These are phyloP conservation scores for Cyanocitta stelleri DNA, from an alignment of 2,113 vertebrate genomes.

Conservation along the genomic window DNA sequence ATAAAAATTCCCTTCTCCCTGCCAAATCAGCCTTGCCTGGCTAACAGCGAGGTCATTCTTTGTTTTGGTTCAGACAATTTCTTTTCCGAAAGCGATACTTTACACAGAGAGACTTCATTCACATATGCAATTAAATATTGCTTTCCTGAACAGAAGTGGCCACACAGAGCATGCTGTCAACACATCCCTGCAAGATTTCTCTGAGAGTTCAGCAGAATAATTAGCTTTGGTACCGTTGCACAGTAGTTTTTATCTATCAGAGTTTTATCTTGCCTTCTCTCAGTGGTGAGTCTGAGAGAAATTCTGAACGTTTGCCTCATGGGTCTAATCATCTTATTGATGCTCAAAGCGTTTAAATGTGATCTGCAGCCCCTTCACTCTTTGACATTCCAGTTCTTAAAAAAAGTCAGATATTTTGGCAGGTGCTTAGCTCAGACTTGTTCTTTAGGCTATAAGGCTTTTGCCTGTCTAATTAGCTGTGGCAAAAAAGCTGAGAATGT, in stretches of 20 bases:
- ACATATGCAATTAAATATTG: conserved; percentile 52
- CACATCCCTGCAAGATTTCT: conserved; percentile 59
- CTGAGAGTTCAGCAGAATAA: conserved; percentile 67
- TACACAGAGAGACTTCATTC: conserved; percentile 3
- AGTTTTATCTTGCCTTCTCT: conserved; percentile 64
- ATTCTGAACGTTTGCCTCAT: conserved; percentile 61
- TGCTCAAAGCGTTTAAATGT: conserved; percentile 65
- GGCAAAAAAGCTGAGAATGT: conserved; percentile 62
- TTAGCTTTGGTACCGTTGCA: conserved; percentile 58
- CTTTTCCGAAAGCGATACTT: neutral
- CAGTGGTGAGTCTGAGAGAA: conserved; percentile 60
- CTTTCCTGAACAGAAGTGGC: conserved; percentile 39
- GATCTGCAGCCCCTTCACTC: conserved; percentile 63
- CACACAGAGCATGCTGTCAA: conserved; percentile 51
- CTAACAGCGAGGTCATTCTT: neutral
- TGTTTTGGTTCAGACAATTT: neutral
- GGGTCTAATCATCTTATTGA: conserved; percentile 67
- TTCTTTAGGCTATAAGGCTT: conserved; percentile 60
- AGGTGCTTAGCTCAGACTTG: conserved; percentile 63
- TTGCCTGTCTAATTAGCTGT: conserved; percentile 72
- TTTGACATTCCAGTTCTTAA: conserved; percentile 57
- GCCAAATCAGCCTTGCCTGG: neutral
- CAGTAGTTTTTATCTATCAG: conserved; percentile 58
- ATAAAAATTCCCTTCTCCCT: neutral
- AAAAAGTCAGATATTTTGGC: conserved; percentile 61